Evolutionary conservation across 2,113 vertebrate species (phyloP).

Genomic region (Dolichotis patagonum): DNA sequence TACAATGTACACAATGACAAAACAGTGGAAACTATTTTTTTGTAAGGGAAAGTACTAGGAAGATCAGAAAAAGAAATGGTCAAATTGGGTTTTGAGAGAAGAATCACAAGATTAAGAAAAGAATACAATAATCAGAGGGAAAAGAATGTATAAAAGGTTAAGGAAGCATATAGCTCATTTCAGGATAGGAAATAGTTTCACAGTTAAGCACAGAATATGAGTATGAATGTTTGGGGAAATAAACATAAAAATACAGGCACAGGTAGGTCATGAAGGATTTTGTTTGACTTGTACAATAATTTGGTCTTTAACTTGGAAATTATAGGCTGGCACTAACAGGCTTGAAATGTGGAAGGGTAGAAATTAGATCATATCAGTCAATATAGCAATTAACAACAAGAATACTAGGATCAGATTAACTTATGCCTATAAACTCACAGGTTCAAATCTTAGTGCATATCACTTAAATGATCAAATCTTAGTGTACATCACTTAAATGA

Average conservation of each 20-base stretch:
- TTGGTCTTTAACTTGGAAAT: background rate
- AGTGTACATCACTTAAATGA: background rate
- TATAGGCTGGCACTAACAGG: background rate
- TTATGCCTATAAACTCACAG: background rate
- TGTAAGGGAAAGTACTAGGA: background rate
- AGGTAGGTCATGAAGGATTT: background rate
- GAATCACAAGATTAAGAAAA: conserved; percentile 8
- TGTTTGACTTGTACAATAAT: background rate
- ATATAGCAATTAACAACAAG: background rate
- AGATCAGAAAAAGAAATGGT: background rate
- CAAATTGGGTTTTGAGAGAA: background rate
- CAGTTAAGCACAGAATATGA: background rate
- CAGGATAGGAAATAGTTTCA: background rate
- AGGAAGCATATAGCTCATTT: background rate
- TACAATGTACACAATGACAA: background rate
- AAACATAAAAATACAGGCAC: background rate
- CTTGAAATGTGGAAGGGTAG: background rate
- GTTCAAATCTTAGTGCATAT: background rate
- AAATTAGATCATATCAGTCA: background rate
- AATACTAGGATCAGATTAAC: background rate
- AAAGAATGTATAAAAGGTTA: background rate
- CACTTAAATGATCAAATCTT: background rate
- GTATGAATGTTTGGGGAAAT: background rate
- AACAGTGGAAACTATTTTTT: background rate
- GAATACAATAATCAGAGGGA: background rate